Percentiles rank a stretch among this genome's conserved stretches.
phyloP scores from a whole-genome alignment of 1,140 invertebrate species.

The Atta cephalotes region DNA sequence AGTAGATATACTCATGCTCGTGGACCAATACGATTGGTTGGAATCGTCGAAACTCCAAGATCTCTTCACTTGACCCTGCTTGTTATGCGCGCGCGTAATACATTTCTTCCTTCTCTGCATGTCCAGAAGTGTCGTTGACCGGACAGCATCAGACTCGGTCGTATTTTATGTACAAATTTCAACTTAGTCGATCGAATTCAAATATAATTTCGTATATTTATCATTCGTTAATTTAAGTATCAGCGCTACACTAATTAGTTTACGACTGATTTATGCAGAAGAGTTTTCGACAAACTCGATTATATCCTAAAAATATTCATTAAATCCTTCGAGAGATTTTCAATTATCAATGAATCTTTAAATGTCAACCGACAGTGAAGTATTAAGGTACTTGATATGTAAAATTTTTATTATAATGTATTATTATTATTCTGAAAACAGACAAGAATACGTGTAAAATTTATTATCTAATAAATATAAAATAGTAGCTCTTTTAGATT shows the following conservation, averaged over 20 bases:
- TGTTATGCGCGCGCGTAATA: conserved; percentile 33
- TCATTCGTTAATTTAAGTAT: not conserved
- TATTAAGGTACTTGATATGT: not conserved
- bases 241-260: not conserved
- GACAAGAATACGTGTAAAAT: not conserved
- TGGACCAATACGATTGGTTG: conserved; percentile 52
- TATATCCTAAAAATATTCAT: not conserved
- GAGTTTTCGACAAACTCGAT: not conserved
- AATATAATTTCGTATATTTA: not conserved
- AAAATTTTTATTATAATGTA: not conserved
- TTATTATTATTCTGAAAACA: not conserved
- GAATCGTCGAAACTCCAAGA: conserved; percentile 65
- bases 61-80: conserved; percentile 52
- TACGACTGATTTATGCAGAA: not conserved
- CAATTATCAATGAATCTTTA: not conserved
- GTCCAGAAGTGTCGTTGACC: conserved; percentile 51
- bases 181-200: not conserved
- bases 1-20: conserved; percentile 53
- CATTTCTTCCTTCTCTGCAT: conserved; percentile 45
- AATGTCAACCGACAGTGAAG: not conserved
- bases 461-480: not conserved
- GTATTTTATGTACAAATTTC: conserved; percentile 30
- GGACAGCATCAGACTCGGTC: not conserved
- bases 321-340: not conserved
- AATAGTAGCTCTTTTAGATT: not conserved